phyloP scores from a whole-genome alignment of 2,888 invertebrate species.

The Prosopocoilus inquinatus region DNA sequence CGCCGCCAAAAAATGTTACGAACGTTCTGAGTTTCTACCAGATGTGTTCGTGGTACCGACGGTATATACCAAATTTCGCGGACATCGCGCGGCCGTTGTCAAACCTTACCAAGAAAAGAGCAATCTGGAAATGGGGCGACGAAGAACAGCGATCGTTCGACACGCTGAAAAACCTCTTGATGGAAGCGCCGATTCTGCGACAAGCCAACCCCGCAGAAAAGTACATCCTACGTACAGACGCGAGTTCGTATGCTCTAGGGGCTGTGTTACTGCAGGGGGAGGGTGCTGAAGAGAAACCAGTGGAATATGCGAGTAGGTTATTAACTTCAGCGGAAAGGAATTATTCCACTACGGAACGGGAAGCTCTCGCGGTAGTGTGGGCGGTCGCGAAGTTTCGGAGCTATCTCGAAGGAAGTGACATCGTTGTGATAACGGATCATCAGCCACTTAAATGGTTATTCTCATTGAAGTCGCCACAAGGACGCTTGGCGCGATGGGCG shows the following conservation, averaged over 20 bases:
- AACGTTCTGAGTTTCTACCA: slow-evolving; percentile 17
- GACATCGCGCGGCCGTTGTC: slow-evolving; percentile 19
- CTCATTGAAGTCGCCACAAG: slow-evolving; percentile 43
- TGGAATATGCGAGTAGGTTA: slow-evolving; percentile 34
- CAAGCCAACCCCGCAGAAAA: slow-evolving; percentile 26
- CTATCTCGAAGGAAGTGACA: slow-evolving; percentile 43
- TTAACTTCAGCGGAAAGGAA: slow-evolving; percentile 31
- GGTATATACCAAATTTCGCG: slow-evolving; percentile 23
- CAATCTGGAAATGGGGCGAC: slow-evolving; percentile 21
- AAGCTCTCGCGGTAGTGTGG: slow-evolving; percentile 32
- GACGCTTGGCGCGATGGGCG: slow-evolving; percentile 46
- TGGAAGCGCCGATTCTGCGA: slow-evolving; percentile 27
- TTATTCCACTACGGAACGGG: slow-evolving; percentile 31
- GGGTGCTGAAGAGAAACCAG: slow-evolving; percentile 24
- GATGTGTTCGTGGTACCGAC: slow-evolving; percentile 25
- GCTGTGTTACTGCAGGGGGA: slow-evolving; percentile 29
- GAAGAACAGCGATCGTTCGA: slow-evolving; percentile 22
- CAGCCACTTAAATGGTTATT: slow-evolving; percentile 51
- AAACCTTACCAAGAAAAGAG: slow-evolving; percentile 21
- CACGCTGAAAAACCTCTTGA: slow-evolving; percentile 24
- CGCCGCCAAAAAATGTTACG: slow-evolving; percentile 19
- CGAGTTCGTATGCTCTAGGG: slow-evolving; percentile 29
- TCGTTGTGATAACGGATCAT: slow-evolving; percentile 48
- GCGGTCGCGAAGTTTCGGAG: no score
- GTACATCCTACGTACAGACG: slow-evolving; percentile 32